A percentile compares a stretch with the other conserved stretches of the same genome.
These are phyloP conservation scores for Platalea minor DNA, from an alignment of 2,797 vertebrate species.

Conservation along the genomic window DNA sequence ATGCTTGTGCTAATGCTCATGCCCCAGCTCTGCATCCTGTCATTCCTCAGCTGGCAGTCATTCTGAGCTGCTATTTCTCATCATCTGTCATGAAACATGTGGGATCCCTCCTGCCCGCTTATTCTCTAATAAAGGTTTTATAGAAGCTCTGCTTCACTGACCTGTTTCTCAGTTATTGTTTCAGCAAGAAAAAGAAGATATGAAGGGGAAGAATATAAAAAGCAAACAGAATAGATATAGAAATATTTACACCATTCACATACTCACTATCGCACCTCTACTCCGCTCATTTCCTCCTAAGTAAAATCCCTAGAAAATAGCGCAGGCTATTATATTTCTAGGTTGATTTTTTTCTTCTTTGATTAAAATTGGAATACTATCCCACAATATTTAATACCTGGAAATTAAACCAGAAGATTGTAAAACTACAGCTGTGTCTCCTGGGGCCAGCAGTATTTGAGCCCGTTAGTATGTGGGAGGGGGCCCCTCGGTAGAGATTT, in stretches of 20 bases:
- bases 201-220: not conserved
- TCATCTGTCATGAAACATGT: not conserved
- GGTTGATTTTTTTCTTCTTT: not conserved
- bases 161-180: not conserved
- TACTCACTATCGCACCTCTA: not conserved
- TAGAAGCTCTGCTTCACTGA: not conserved
- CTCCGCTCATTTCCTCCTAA: not conserved
- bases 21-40: slow-evolving; percentile 10
- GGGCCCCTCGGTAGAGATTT: rapidly evolving
- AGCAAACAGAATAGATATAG: not conserved
- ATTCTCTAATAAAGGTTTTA: not conserved
- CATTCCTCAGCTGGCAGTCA: slow-evolving; percentile 4
- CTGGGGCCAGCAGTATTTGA: not conserved
- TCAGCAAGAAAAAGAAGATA: not conserved
- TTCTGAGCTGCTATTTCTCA: not conserved
- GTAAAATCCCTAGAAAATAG: not conserved
- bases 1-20: not conserved
- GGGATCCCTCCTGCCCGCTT: not conserved
- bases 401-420: not conserved
- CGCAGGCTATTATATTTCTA: not conserved
- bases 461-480: not conserved
- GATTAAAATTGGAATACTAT: not conserved
- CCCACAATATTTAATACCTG: not conserved
- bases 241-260: not conserved
- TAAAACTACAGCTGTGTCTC: not conserved